A percentile compares a stretch with the other conserved stretches of the same genome.
These are phyloP conservation scores for Leptopterna dolabrata DNA, from an alignment of 2,888 invertebrate species.

Conservation along the genomic window DNA sequence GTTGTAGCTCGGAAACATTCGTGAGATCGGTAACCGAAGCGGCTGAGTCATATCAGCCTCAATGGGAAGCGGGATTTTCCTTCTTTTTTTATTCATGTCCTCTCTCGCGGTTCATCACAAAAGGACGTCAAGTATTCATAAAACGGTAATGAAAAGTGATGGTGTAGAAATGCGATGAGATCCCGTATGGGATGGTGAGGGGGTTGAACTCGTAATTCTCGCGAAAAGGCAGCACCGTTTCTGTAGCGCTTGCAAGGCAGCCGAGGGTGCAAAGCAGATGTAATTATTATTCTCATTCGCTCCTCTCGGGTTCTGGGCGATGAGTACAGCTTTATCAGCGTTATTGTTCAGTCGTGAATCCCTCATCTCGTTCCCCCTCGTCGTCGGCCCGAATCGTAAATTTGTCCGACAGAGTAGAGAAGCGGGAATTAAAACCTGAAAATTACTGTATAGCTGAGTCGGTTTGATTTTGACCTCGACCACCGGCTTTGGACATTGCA, in stretches of 20 bases:
- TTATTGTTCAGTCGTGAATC: conserved; percentile 11
- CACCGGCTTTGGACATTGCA: no score
- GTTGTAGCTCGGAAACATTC: neutral
- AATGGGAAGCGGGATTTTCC: neutral
- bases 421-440: neutral
- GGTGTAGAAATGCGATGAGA: conserved; percentile 2
- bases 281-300: conserved; percentile 7
- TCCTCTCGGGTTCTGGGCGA: neutral
- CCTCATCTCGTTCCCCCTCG: neutral
- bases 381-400: neutral
- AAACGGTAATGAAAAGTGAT: conserved; percentile 3
- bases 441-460: neutral
- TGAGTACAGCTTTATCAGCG: conserved; percentile 7
- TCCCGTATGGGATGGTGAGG: no score
- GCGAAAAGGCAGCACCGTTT: neutral
- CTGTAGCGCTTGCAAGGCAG: neutral
- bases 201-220: neutral
- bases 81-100: neutral
- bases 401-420: neutral
- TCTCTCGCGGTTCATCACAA: neutral
- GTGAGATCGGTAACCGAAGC: neutral
- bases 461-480: neutral
- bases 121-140: conserved; percentile 3
- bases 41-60: neutral
- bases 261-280: neutral